These are phyloP conservation scores for Thryonomys swinderianus DNA, from an alignment of 2,113 vertebrate species.

Conservation along the genomic window DNA sequence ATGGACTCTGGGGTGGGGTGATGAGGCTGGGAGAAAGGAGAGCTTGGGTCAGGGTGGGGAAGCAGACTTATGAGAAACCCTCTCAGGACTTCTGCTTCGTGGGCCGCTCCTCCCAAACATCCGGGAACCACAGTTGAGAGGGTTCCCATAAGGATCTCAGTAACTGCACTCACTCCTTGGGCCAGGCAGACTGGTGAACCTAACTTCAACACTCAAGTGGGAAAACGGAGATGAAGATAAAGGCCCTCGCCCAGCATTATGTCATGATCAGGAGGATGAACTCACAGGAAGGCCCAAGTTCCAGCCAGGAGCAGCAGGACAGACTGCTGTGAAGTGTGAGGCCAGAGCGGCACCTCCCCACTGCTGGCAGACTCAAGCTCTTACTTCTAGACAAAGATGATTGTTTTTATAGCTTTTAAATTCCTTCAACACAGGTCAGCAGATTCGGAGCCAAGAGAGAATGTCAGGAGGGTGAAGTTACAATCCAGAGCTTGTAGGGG, in stretches of 20 bases:
- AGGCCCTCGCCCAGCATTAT: conserved; percentile 29
- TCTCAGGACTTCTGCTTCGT: background rate
- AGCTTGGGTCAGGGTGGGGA: conserved; percentile 2
- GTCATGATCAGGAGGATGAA: conserved; percentile 50
- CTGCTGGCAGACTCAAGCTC: conserved; percentile 61
- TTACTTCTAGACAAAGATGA: conserved; percentile 55
- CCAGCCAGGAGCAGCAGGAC: background rate
- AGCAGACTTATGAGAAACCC: conserved; percentile 40
- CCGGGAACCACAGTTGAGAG: conserved; percentile 26
- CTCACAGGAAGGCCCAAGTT: background rate
- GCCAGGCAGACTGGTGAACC: conserved; percentile 6
- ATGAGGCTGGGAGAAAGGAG: background rate
- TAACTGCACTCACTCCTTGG: background rate
- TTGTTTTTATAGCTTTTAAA: conserved; percentile 68
- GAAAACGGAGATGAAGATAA: conserved; percentile 45
- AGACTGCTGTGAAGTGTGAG: background rate
- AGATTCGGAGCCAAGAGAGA: conserved; percentile 62
- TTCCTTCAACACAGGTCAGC: conserved; percentile 65
- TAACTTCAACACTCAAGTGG: conserved; percentile 22
- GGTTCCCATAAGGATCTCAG: background rate
- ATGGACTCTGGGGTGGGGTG: conserved; percentile 33
- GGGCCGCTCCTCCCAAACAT: conserved; percentile 46
- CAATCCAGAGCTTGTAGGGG: background rate
- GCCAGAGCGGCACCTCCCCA: conserved; percentile 19
- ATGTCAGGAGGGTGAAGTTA: conserved; percentile 11